Base-by-base conservation (phyloP, 2,888 invertebrate species). In the Synanthedon vespiformis region DNA sequence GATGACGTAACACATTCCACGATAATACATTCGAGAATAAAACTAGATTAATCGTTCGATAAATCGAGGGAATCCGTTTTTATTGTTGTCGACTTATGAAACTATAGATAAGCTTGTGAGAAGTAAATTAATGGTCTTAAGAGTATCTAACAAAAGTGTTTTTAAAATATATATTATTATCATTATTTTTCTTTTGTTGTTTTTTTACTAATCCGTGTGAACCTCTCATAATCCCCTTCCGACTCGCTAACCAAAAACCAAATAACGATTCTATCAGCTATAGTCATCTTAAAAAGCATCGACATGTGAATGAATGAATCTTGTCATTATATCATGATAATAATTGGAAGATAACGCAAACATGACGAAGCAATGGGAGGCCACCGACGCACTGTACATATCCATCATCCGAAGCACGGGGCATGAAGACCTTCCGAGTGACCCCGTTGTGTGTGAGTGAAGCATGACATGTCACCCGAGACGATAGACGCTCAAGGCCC, bases 141-240 rank as follows among this genome's bases (percentile, higher is more conserved):
- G 84, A 85, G 80, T 86, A 85, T 82, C 86, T 87, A 86, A 87
- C 85, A 83, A 82, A 85, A 87, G 87, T 88, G 87, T 88, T 88
- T 87, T 88, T 88, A 85, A 82, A 82, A 88, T 87, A 88, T 88
- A 88, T 88, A 72, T 74, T 74, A 86, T 87, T 86, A 87, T 88
- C 88, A 87, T 88, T 87, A 87, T 88, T 88, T 85, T 70, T 68
- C 61, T 59, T 52, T 52, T 57, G 71, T 81, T 79, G 77, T 84
- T 82, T 80, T 80, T 85, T 83, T 74, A 80, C 80, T 84, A 84
- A 84, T 74, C 67, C 63, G 80, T 69, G 77, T 81, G 78, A 56
- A 61, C 76, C 78, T 64, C 55, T 71, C 65, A 69, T 66, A 56
- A 54, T 58, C 58, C 59, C 57, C 60, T 34, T 62, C 65, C 64